A percentile compares a stretch with the other conserved stretches of the same genome.
phyloP scores from a whole-genome alignment of 2,113 vertebrate species.

The Brachyhypopomus gauderio region DNA sequence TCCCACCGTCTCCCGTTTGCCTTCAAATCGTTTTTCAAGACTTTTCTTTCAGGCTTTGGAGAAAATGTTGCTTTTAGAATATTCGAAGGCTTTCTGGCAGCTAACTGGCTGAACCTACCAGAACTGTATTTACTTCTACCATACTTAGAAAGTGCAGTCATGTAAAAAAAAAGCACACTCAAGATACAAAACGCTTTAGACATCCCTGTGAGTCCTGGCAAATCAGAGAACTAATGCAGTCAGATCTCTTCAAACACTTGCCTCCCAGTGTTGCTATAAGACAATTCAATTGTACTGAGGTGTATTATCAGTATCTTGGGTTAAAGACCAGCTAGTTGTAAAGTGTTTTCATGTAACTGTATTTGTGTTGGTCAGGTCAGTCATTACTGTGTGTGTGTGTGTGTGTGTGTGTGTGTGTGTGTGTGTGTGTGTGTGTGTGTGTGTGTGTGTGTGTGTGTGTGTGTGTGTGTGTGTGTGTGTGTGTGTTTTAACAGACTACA shows the following conservation, averaged over 20 bases:
- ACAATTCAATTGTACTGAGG: no score
- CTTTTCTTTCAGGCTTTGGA: conserved; percentile 47
- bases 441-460: not conserved
- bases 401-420: not conserved
- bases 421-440: conserved; percentile 15
- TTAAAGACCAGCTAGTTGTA: no score
- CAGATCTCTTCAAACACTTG: no score
- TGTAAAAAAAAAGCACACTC: conserved; percentile 36
- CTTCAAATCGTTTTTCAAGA: conserved; percentile 71
- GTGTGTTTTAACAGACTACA: conserved; percentile 70
- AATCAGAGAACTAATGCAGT: no score
- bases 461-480: not conserved
- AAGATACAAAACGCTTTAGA: no score
- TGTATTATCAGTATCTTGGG: no score
- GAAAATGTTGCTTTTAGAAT: conserved; percentile 61
- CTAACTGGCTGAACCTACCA: conserved; percentile 50
- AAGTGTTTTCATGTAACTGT: no score
- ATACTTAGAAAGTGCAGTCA: conserved; percentile 60
- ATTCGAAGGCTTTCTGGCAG: conserved; percentile 63
- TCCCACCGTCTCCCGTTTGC: conserved; percentile 62
- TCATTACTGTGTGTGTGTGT: no score
- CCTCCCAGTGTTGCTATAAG: no score
- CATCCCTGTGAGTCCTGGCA: no score
- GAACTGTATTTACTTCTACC: conserved; percentile 53
- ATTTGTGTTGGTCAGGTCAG: no score